A percentile compares a stretch with the other conserved stretches of the same genome.
Conservation (phyloP, 2,113 vertebrate species). For the Addax nasomaculatus region DNA sequence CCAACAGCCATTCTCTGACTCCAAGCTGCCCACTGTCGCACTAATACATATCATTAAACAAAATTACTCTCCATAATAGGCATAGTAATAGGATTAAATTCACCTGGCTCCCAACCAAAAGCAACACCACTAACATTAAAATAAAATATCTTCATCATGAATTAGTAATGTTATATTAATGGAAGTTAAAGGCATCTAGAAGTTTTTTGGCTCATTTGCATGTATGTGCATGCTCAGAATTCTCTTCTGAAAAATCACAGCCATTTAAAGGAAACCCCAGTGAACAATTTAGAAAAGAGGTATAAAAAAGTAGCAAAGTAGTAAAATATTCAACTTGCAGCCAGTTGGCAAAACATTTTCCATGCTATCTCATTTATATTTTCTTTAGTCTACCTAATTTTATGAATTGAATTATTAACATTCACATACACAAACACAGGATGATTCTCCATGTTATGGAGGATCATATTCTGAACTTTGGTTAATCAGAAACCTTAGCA, state of each 20-base stretch:
- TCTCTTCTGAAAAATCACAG: neutral
- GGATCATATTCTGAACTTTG: neutral
- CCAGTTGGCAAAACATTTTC: neutral
- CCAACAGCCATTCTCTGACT: conserved; percentile 34
- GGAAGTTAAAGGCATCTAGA: conserved; percentile 2
- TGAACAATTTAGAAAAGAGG: conserved; percentile 7
- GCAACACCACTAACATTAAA: conserved; percentile 56
- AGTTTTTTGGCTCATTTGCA: conserved; percentile 13
- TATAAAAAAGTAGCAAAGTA: neutral
- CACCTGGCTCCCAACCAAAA: conserved; percentile 65
- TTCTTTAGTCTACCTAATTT: neutral
- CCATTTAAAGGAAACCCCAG: neutral
- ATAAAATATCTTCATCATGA: conserved; percentile 61
- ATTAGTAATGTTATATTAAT: conserved; percentile 62
- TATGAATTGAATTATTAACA: neutral
- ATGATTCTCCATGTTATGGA: neutral
- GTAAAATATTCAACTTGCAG: neutral
- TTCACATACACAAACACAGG: neutral
- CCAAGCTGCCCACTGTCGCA: conserved; percentile 11
- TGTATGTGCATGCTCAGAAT: neutral
- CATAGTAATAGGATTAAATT: conserved; percentile 58
- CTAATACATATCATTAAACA: conserved; percentile 64
- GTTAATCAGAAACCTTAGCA: neutral
- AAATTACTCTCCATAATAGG: conserved; percentile 35
- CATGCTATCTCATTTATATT: neutral